Conservation (phyloP, 2,888 invertebrate genomes). For the Hipparchia semele region DNA sequence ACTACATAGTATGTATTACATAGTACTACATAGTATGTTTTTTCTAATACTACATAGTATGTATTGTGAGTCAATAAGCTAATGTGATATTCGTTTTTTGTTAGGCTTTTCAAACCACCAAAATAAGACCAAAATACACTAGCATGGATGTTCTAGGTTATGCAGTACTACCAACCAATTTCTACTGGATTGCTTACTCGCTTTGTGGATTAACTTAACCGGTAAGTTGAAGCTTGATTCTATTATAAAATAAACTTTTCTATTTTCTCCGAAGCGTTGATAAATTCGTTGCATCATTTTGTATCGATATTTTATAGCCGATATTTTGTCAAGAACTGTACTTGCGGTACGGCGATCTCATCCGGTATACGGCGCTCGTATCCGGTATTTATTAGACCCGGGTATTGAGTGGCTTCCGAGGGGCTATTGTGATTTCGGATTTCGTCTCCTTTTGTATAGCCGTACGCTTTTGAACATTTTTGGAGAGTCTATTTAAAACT, state of each 20-base stretch:
- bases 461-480: constrained; percentile 55
- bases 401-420: constrained; percentile 75
- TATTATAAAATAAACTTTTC: background rate
- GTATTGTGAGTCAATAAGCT: too few species aligned
- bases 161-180: too few species aligned
- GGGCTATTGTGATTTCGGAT: constrained; percentile 67
- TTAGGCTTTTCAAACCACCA: too few species aligned
- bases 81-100: too few species aligned
- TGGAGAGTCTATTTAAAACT: constrained; percentile 36
- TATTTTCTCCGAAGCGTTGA: constrained; percentile 12
- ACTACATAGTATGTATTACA: too few species aligned
- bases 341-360: constrained; percentile 58
- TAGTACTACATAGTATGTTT: too few species aligned
- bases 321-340: constrained; percentile 48
- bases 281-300: background rate
- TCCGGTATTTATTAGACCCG: constrained; percentile 76
- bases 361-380: constrained; percentile 61
- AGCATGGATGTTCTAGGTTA: too few species aligned
- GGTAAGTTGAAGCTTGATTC: too few species aligned
- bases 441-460: constrained; percentile 61
- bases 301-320: constrained; percentile 45
- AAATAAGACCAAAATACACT: too few species aligned
- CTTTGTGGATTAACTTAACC: too few species aligned
- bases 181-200: too few species aligned
- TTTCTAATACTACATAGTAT: too few species aligned